phyloP scores from a whole-genome alignment of 2,797 vertebrate genomes.

The Gymnoscopelus microlampas region DNA sequence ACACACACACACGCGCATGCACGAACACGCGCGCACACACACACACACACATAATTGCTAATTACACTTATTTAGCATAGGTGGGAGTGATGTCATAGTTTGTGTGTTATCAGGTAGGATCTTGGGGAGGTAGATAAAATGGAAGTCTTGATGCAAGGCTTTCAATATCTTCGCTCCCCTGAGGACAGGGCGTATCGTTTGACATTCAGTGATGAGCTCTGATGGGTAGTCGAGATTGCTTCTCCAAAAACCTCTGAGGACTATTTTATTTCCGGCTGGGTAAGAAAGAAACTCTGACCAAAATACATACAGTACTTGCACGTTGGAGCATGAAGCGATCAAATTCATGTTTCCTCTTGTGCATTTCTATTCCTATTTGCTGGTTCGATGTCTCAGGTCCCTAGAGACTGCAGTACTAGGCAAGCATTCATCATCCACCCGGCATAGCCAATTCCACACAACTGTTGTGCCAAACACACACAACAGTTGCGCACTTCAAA shows the following conservation, averaged over 20 bases:
- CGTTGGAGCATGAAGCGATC: too few relatives aligned
- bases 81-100: conserved; percentile 34
- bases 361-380: too few relatives aligned
- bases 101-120: conserved; percentile 33
- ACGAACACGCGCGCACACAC: background rate
- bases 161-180: conserved; percentile 21
- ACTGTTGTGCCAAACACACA: too few relatives aligned
- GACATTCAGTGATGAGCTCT: conserved; percentile 2
- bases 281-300: background rate
- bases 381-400: too few relatives aligned
- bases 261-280: background rate
- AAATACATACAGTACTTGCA: too few relatives aligned
- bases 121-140: conserved; percentile 11
- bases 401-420: too few relatives aligned
- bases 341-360: too few relatives aligned
- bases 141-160: conserved; percentile 13
- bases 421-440: too few relatives aligned
- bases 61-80: conserved; percentile 45
- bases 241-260: background rate
- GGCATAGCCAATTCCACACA: too few relatives aligned
- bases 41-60: conserved; percentile 47
- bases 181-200: background rate
- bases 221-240: background rate
- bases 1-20: background rate
- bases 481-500: too few relatives aligned